Conservation (phyloP, 2,888 invertebrate species). For the Nomada flava region DNA sequence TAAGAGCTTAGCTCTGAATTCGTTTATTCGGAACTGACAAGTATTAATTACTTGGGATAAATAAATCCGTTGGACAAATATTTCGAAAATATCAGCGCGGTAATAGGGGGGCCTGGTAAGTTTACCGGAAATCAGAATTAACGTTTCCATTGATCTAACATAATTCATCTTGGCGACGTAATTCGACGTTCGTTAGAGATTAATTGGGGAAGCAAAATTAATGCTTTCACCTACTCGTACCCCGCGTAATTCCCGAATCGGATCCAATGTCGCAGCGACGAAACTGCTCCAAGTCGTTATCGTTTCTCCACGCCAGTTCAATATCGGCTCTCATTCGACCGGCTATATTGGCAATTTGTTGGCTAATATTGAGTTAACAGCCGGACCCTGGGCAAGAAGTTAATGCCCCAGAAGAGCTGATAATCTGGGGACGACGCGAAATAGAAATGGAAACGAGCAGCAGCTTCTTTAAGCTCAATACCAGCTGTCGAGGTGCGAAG, state of each 20-base stretch:
- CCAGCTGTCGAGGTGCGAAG: not conserved
- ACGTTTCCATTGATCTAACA: too few species aligned
- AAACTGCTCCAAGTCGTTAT: constrained; percentile 42
- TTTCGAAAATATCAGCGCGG: too few species aligned
- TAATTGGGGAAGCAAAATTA: constrained; percentile 37
- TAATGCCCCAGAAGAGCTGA: constrained; percentile 22
- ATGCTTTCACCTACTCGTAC: not conserved
- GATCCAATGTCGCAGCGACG: constrained; percentile 35
- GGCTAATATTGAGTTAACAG: constrained; percentile 51
- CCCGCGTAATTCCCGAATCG: constrained; percentile 3
- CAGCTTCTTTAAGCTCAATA: constrained; percentile 3
- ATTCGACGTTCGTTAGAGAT: constrained; percentile 44
- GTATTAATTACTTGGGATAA: too few species aligned
- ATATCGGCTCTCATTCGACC: constrained; percentile 48
- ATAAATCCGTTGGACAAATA: too few species aligned
- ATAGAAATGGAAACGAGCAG: constrained; percentile 21
- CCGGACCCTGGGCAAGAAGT: constrained; percentile 31
- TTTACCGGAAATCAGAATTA: too few species aligned
- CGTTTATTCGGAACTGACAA: too few species aligned
- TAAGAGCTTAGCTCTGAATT: too few species aligned
- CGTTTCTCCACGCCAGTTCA: constrained; percentile 48
- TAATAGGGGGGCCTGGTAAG: too few species aligned
- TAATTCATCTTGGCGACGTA: constrained; percentile 24
- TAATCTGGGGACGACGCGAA: constrained; percentile 28
- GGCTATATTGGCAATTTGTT: constrained; percentile 59